Evolutionary conservation across 2,797 vertebrate species (phyloP), one percentile per base, ranked within the genome.

Genomic region (Lithobates pipiens): DNA sequence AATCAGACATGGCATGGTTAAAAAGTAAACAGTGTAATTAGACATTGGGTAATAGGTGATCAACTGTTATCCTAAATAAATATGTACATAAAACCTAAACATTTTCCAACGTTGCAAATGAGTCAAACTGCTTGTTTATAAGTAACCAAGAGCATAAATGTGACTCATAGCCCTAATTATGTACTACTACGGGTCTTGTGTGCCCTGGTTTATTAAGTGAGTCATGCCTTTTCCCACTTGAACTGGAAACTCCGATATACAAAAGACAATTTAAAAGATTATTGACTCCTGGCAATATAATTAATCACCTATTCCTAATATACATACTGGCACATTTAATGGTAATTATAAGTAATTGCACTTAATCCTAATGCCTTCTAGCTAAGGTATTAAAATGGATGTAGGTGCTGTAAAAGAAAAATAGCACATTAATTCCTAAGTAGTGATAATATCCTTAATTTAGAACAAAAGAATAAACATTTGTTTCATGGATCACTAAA

Each of bases 331-430:
- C 10, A 67, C 25, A 67, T 67, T 29, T 67, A 10, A 67, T 25
- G n/a, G 27, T 67, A 67, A 67, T 67, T 67, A 67, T 27, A 29
- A 67, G 10, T 67, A 67, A 67, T 67, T 67, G 65, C 65, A 67
- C 27, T 67, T 29, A 27, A 67, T 67, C 65, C 65, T 15, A 3
- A 67, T 29, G 16, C 65, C 65, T 25, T 67, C 65, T 67, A 18
- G 10, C 27, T 27, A 29, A 27, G 25, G 10, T 25, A 25, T 67
- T 27, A 25, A 23, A 23, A 23, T 61, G 21, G 10, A 61, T 61
- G 21, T 61, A 23, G 54, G 54, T 67, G 65, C 10, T 18, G 25
- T 15, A 6, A 9, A 11, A 29, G 13, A 25, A 29, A 67, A 67
- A 27, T 67, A 67, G 8, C 50, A 61, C 54, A 67, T 15, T 29